Evolutionary conservation across 2,797 vertebrate genomes (phyloP), one percentile per base, ranked within the genome.

Genomic region (Cottoperca gobio): DNA sequence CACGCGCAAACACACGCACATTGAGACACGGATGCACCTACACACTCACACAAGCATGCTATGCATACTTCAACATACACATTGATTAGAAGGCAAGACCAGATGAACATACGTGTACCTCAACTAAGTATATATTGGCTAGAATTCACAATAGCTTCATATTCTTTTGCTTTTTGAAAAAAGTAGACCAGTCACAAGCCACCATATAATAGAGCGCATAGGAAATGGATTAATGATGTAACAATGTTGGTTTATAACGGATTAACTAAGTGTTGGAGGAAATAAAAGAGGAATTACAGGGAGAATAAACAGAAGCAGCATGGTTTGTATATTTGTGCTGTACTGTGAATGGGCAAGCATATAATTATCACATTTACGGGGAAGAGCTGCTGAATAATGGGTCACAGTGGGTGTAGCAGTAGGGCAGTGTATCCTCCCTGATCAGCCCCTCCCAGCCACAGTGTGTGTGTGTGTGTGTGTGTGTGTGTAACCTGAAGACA

Each of bases 361-460:
- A 88, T 95, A 94, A 96, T 96, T 95, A 95, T 95, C 95, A 92
- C 94, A 95, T 96, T 96, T 95, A 92, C 91, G 52, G 89, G 88
- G 91, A 93, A 92, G 90, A 94, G 92, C 91, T 88, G 89, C 88
- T 81, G 90, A 93, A 93, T 94, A 94, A 93, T 91, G 85, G 88
- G 76, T 82, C 85, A 64, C 49, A 71, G 83, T 87, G 89, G 87
- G 84, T 85, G 81, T 75, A 86, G 76, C 31, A 42, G 64, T 19
- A 55, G 76, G 83, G 80, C 50, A 82, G 74, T 48, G 60, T 55
- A 86, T 85, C 81, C 66, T 85, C 76, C 68, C 58, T 76, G 65
- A 74, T 68, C 57, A 31, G 84, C 83, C 73, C 74, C 78, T 79
- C 76, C 83, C 70, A 23, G 40, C 83, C 68, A n/a, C 37, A 2